Base-by-base conservation (phyloP, 2,797 vertebrate species). In the Psittacula derbiana region DNA sequence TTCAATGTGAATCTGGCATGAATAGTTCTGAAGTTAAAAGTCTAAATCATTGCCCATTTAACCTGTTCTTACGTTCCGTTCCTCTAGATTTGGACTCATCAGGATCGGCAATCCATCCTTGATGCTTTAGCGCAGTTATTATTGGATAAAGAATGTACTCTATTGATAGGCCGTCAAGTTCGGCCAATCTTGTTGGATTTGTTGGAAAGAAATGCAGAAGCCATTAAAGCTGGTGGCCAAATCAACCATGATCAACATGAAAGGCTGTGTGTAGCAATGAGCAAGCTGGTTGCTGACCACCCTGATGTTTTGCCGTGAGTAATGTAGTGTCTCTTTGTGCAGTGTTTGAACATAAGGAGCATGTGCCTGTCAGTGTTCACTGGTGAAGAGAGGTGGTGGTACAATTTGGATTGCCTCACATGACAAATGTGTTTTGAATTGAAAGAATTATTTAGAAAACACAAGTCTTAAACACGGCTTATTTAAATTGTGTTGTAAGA, bases 161-260 rank as follows among this genome's bases (percentile, higher is more conserved):
- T 99, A 6, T 87, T 99, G 88, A 96, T 99, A 28, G 98, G 98
- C 8, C 98, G 98, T 16, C 99, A 99, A 30, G 85, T 99, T 65
- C 98, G 99, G 6, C 99, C 99, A 1, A 94, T 99, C 81, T 94
- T 99, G 82, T 96, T 99, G 96, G 99, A 99, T 97, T 98, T 99
- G 88, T 92, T 99, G 97, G 99, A 99, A 96, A 98, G 99, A 80
- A 99, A 99, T 49, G 98, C 98, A 20, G 98, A 98, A 93, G 97
- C 98, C 80, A 98, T 99, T 90, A 99, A 98, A 98, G 96, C 96
- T 17, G 98, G 98, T 16, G 98, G 98, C 65, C 97, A 98, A 15
- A 96, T 99, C 84, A 99, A 99, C 96, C 99, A 99, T 3, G 99
- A 99, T 96, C 98, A 98, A 10, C 99, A 99, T 2, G 99, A 99